Evolutionary conservation across 2,797 vertebrate species (phyloP), one percentile per base, ranked within the genome.

Genomic region (Microcaecilia unicolor): DNA sequence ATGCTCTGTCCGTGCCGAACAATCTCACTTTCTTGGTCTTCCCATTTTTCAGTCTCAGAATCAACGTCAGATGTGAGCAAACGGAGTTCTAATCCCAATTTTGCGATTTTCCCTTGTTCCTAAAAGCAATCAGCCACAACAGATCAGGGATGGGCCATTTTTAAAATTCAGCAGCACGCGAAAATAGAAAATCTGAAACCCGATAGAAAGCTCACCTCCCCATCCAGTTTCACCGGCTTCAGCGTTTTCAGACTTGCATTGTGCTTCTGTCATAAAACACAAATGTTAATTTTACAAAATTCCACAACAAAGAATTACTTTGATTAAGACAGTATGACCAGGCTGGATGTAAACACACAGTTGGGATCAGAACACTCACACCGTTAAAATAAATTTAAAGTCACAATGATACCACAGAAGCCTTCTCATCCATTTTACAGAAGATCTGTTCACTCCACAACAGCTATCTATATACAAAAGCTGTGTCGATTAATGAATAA

Each of bases 71-170:
- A 92, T 3, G 89, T 92, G 38, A 97, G 83, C 41, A 96, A 72
- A 25, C 91, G 88, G 18, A 99, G 78, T 62, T 96, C 92, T 53
- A 98, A 80, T 7, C 95, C 93, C 46, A 93, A 71, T 58, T 93
- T 97, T 45, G 90, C 90, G 46, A 98, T 82, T 67, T 83, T 90
- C 0, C 80, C 89, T 72, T 95, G 93, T 61, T 99, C 96, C 93
- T 98, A 68, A 33, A 55, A 64, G 44, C 6, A 7, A 58, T 2
- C 65, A 10, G 58, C 50, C 31, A 44, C 8, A 14, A 37, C 3
- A 4, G 21, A 10, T 25, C 15, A n/a, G n/a, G 40, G 37, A 22
- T 20, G 37, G 37, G 40, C 30, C 12, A 6, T 10, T 26, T 43
- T 4, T 32, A 22, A 9, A 41, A 47, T 25, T 51, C 18, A 26